Evolutionary conservation across 2,113 vertebrate species (phyloP).

Genomic region (Corvus hawaiiensis): DNA sequence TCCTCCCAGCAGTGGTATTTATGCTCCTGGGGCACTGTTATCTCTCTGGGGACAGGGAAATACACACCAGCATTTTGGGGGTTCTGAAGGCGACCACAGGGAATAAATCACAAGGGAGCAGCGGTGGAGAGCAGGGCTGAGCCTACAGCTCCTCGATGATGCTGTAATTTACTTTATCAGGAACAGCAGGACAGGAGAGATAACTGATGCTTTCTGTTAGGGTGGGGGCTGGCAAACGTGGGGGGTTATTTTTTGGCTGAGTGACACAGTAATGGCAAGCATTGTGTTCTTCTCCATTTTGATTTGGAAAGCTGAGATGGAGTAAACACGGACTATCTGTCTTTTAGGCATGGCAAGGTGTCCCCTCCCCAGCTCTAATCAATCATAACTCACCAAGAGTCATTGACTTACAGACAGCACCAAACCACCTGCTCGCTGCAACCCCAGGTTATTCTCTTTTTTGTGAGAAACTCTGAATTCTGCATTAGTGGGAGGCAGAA

Average conservation of each 20-base stretch:
- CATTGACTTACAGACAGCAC: background rate
- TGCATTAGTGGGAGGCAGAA: background rate
- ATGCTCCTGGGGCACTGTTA: background rate
- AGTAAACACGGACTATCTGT: background rate
- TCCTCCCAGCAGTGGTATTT: background rate
- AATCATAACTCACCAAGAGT: background rate
- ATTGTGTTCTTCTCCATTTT: background rate
- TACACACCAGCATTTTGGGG: accelerated
- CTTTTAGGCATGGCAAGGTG: background rate
- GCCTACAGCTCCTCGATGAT: background rate
- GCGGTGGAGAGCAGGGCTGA: background rate
- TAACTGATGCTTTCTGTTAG: background rate
- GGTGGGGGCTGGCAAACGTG: background rate
- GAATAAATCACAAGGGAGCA: background rate
- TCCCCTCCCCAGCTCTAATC: background rate
- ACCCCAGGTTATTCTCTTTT: background rate
- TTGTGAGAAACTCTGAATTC: background rate
- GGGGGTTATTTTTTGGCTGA: background rate
- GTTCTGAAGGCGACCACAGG: background rate
- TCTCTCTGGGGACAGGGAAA: background rate
- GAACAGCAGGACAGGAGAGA: conserved; percentile 16
- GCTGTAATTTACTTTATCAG: background rate
- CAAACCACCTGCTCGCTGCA: background rate
- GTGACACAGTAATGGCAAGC: background rate
- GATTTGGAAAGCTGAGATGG: background rate